Conservation (phyloP, 2,113 vertebrate species). For the Dicerorhinus sumatrensis region DNA sequence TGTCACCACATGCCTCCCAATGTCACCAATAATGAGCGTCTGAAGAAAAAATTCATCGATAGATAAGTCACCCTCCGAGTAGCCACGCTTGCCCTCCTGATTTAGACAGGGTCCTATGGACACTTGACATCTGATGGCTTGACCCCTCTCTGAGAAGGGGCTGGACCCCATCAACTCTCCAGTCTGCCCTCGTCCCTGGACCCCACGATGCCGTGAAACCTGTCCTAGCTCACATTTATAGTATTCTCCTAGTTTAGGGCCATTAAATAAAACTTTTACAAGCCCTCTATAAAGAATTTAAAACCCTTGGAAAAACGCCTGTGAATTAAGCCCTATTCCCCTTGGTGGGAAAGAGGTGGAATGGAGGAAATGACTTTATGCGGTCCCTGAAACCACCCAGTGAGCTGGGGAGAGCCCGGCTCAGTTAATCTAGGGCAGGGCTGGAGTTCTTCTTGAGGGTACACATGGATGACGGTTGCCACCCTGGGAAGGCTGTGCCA, state of each 20-base stretch:
- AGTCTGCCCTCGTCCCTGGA: fast-evolving
- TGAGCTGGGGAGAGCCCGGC: fast-evolving
- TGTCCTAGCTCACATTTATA: background rate
- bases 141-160: background rate
- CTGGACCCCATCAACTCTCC: too few relatives aligned
- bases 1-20: fast-evolving
- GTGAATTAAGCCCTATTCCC: fast-evolving
- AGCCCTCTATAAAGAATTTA: background rate
- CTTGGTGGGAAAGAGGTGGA: background rate
- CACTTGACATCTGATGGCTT: fast-evolving
- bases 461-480: fast-evolving
- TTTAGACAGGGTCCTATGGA: too few relatives aligned
- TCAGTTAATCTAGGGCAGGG: fast-evolving
- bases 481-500: fast-evolving
- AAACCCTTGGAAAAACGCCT: background rate
- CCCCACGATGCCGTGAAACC: background rate
- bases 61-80: too few relatives aligned
- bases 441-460: too few relatives aligned
- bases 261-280: conserved; percentile 28
- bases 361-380: background rate
- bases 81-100: too few relatives aligned
- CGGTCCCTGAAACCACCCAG: background rate
- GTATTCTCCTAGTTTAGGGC: background rate
- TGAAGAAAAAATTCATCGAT: too few relatives aligned
- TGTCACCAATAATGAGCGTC: fast-evolving